These are phyloP conservation scores for Pseudorhombus dupliciocellatus DNA, from an alignment of 2,113 vertebrate species.

Conservation along the genomic window DNA sequence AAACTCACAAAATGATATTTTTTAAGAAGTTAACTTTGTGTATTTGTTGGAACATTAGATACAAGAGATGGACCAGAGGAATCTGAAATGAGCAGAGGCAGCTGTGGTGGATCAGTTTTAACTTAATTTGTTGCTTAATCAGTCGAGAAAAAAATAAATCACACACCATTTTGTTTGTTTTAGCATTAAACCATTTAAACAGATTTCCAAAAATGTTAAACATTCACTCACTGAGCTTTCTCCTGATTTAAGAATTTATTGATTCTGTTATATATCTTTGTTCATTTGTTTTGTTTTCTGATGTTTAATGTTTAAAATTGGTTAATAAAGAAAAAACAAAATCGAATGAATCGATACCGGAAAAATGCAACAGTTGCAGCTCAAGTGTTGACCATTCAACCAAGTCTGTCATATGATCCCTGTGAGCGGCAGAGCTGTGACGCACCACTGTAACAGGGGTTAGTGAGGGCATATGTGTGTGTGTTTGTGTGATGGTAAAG, in stretches of 20 bases:
- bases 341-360: not conserved
- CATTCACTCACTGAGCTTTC: not conserved
- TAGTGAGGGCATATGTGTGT: conserved; percentile 2
- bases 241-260: not conserved
- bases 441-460: conserved; percentile 5
- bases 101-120: not conserved
- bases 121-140: not conserved
- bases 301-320: not conserved
- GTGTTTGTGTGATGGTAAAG: not conserved
- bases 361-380: not conserved
- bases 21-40: no score
- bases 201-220: not conserved
- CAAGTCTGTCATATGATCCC: conserved; percentile 16
- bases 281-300: not conserved
- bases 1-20: not conserved
- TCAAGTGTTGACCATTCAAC: not conserved
- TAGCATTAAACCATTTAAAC: not conserved
- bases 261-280: not conserved
- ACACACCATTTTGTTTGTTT: not conserved
- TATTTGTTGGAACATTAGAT: not conserved
- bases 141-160: not conserved
- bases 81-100: not conserved
- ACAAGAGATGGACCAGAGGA: not conserved
- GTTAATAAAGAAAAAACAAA: not conserved
- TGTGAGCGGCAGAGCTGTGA: conserved; percentile 14